Evolutionary conservation across 2,888 invertebrate species (phyloP).

Genomic region (Hypsopygia costalis): DNA sequence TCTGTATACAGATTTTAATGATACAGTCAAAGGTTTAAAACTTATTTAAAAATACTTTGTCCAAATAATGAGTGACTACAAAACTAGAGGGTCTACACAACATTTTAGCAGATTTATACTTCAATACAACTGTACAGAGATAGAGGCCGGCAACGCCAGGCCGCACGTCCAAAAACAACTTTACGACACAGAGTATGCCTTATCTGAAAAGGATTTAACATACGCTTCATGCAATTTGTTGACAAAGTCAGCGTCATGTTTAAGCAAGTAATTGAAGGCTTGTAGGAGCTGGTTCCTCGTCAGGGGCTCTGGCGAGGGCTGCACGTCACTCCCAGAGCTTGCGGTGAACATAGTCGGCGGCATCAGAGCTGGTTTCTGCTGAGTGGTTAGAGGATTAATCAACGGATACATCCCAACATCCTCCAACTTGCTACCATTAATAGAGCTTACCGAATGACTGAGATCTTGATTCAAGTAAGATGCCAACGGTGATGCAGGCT

Average conservation of each 20-base stretch:
- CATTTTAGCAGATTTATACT: conserved; percentile 67
- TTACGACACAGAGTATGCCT: conserved; percentile 74
- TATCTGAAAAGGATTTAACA: conserved; percentile 90
- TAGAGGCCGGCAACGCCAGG: conserved; percentile 46
- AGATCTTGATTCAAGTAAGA: conserved; percentile 75
- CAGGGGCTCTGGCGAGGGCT: conserved; percentile 84
- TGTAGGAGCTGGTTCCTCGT: conserved; percentile 94
- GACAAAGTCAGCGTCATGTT: conserved; percentile 93
- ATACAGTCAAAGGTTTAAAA: conserved; percentile 71
- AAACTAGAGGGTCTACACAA: conserved; percentile 66
- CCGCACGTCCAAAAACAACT: conserved; percentile 39
- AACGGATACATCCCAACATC: conserved; percentile 52
- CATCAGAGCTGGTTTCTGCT: conserved; percentile 88
- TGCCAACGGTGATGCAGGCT: conserved; percentile 78
- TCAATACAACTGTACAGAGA: conserved; percentile 73
- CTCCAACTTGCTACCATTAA: conserved; percentile 55
- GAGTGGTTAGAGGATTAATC: conserved; percentile 57
- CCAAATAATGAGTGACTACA: conserved; percentile 66
- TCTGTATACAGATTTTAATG: conserved; percentile 61
- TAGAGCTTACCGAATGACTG: conserved; percentile 50
- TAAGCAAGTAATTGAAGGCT: conserved; percentile 92
- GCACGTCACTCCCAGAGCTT: conserved; percentile 70
- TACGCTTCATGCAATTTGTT: conserved; percentile 95
- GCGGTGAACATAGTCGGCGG: conserved; percentile 92
- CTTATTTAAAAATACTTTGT: conserved; percentile 73